Base-by-base conservation (phyloP, 2,113 vertebrate species). In the Eolophus roseicapilla region DNA sequence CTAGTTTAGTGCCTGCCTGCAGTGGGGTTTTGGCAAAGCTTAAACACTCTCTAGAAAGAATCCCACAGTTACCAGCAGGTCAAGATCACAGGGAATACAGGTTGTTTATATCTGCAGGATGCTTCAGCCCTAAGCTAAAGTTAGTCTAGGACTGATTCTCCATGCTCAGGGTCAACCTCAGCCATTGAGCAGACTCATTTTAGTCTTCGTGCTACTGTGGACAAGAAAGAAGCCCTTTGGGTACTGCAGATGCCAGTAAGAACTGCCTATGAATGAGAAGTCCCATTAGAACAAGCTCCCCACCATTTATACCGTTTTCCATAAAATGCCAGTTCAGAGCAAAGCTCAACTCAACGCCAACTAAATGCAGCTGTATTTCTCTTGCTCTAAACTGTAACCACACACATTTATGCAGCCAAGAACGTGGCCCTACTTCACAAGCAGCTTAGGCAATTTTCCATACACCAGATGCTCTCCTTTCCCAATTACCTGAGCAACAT, bases 141-240 rank as follows among this genome's bases (percentile, higher is more conserved):
- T 47, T 57, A 88, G 35, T 8, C 35, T 49, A 53, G 41, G 49
- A 68, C 10, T 50, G 33, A 65, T 43, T 86, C 39, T 86, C 29
- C 21, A 4, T 14, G 62, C 37, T 50, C n/a, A 41, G 53, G 16
- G 33, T 77, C 47, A 84, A 7, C 24, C 39, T 78, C 46, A 57
- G 59, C 37, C 71, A 35, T 4, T 21, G 27, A 71, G 43, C 35
- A 49, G 41, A 31, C 11, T 77, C 37, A n/a, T 52, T 67, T 33
- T 12, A 41, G 33, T 64, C 35, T 59, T 55, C 0, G 0, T 67
- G 62, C 10, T 53, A 1, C 69, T 31, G 35, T 7, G n/a, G 43
- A 3, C 12, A 41, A 53, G 52, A 57, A 44, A 73, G 49, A 28
- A 28, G 31, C 44, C 24, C 24, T 70, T 11, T 67, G 80, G 47